Evolutionary conservation across 2,113 vertebrate genomes (phyloP).

Genomic region (Psophia crepitans): DNA sequence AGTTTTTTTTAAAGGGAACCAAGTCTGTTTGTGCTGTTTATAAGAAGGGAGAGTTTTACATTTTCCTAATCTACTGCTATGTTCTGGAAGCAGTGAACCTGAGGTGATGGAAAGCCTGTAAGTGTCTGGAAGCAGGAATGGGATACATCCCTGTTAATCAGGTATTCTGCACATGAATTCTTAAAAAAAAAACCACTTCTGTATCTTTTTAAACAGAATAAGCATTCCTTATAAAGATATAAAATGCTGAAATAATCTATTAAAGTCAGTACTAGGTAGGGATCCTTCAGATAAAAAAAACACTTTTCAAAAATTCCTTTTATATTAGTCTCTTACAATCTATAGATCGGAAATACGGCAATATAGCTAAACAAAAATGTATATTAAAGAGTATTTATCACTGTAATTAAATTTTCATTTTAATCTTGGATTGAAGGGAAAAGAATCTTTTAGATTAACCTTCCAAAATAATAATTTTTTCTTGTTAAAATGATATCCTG

Average conservation of each 20-base stretch:
- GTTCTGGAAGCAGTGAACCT: background rate
- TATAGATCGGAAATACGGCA: background rate
- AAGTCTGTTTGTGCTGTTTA: background rate
- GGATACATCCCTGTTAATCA: background rate
- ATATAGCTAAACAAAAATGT: constrained; percentile 18
- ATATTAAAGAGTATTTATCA: background rate
- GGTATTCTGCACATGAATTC: background rate
- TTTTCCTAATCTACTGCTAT: background rate
- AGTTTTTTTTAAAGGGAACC: background rate
- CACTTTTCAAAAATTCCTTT: background rate
- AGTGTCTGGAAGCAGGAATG: background rate
- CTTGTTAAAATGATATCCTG: background rate
- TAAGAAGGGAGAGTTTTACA: background rate
- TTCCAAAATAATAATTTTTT: constrained; percentile 14
- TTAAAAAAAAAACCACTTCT: background rate
- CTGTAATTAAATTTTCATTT: constrained; percentile 35
- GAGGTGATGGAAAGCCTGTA: background rate
- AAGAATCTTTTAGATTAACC: background rate
- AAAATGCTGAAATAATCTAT: background rate
- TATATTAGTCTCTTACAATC: background rate
- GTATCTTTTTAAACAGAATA: background rate
- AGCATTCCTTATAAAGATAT: background rate
- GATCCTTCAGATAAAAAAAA: background rate
- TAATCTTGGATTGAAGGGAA: background rate
- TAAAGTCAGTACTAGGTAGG: background rate